phyloP scores from a whole-genome alignment of 2,888 invertebrate species.

The Hetaerina titia region DNA sequence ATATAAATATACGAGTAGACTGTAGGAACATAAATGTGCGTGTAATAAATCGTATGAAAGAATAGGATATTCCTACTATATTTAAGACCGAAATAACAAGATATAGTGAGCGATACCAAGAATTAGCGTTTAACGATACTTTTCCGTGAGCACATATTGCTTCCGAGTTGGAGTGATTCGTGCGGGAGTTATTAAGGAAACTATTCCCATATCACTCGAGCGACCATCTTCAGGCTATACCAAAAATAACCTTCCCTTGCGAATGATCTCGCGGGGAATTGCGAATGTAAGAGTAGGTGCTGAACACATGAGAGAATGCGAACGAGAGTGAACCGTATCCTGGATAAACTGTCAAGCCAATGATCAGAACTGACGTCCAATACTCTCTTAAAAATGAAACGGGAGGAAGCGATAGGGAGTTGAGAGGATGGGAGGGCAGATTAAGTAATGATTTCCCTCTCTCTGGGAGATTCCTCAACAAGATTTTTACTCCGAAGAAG shows the following conservation, averaged over 20 bases:
- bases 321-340: neutral
- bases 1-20: no score
- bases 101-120: neutral
- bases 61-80: no score
- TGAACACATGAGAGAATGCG: neutral
- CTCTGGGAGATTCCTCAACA: neutral
- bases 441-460: conserved; percentile 5
- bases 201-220: no score
- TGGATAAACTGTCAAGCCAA: neutral
- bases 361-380: neutral
- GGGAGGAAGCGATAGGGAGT: neutral
- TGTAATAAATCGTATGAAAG: no score
- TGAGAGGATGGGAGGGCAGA: neutral
- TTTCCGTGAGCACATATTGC: no score
- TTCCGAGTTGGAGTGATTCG: no score
- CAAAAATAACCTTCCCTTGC: no score
- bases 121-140: neutral
- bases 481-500: conserved; percentile 6
- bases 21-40: no score
- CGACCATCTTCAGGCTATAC: no score
- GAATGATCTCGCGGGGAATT: no score
- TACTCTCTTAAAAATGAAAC: neutral
- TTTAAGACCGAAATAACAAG: neutral
- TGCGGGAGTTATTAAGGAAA: no score
- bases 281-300: no score